A percentile compares a stretch with the other conserved stretches of the same genome.
Evolutionary conservation across 1,140 invertebrate species (phyloP).

Genomic region (Neotoxoptera formosana): DNA sequence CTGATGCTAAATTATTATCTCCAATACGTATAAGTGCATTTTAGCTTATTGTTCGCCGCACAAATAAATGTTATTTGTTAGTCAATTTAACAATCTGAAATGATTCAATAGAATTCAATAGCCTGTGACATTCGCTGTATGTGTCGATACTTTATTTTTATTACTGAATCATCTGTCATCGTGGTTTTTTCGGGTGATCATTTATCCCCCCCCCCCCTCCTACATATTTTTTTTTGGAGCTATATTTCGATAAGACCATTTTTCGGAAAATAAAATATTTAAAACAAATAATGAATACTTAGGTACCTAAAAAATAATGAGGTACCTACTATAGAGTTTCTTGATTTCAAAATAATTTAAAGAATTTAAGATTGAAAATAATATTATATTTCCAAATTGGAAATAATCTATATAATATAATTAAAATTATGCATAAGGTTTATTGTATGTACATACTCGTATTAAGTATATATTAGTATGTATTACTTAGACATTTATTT

Average conservation of each 20-base stretch:
- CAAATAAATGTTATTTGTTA: neutral
- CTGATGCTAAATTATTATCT: neutral
- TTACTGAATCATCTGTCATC: neutral
- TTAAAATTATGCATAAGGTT: neutral
- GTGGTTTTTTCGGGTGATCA: neutral
- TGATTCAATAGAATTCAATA: constrained; percentile 13
- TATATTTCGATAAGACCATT: neutral
- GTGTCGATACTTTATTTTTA: constrained; percentile 15
- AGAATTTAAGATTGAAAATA: too few species aligned
- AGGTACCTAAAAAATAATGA: too few species aligned
- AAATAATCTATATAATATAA: neutral
- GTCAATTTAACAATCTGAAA: neutral
- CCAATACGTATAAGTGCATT: neutral
- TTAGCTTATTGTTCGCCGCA: neutral
- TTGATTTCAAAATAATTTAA: too few species aligned
- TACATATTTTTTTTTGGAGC: neutral
- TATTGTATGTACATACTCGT: neutral
- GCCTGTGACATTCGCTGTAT: neutral
- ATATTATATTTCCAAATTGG: neutral
- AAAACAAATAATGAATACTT: neutral
- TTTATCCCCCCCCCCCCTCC: neutral
- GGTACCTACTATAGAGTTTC: too few species aligned
- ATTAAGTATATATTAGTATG: neutral
- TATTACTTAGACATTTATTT: neutral
- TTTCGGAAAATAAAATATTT: neutral